Evolutionary conservation across 2,113 vertebrate genomes (phyloP).

Genomic region (Pseudolaguvia tuberculata): DNA sequence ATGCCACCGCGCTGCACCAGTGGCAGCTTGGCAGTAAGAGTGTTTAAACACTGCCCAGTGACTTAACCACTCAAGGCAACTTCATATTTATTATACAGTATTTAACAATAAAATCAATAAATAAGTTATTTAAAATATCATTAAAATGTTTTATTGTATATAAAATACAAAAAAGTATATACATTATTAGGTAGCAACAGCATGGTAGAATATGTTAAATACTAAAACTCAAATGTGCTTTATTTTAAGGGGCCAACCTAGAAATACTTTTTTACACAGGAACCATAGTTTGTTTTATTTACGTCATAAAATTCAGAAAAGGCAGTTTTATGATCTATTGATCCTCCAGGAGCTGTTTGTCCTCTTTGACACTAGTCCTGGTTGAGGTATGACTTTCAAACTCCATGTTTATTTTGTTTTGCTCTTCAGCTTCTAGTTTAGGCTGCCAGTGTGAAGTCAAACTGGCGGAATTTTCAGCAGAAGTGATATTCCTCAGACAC

Average conservation of each 20-base stretch:
- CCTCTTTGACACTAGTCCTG: slow-evolving; percentile 64
- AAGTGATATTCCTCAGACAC: slow-evolving; percentile 25
- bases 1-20: no score
- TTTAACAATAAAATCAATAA: no score
- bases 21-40: no score
- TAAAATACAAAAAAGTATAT: not conserved
- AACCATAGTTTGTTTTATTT: not conserved
- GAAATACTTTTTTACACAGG: not conserved
- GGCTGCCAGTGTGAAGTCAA: slow-evolving; percentile 41
- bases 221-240: not conserved
- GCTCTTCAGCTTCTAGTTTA: slow-evolving; percentile 25
- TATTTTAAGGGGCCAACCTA: not conserved
- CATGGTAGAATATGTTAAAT: slow-evolving; percentile 1
- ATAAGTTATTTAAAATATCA: not conserved
- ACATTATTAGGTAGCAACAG: not conserved
- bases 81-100: no score
- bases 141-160: not conserved
- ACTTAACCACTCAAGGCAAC: no score
- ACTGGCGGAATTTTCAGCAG: slow-evolving; percentile 40
- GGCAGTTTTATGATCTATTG: slow-evolving; percentile 24
- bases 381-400: slow-evolving; percentile 55
- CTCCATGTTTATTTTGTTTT: slow-evolving; percentile 66
- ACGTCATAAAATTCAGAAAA: not conserved
- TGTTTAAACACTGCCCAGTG: no score
- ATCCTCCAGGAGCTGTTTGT: slow-evolving; percentile 55